phyloP scores from a whole-genome alignment of 2,797 vertebrate species.

The Borostomias antarcticus region DNA sequence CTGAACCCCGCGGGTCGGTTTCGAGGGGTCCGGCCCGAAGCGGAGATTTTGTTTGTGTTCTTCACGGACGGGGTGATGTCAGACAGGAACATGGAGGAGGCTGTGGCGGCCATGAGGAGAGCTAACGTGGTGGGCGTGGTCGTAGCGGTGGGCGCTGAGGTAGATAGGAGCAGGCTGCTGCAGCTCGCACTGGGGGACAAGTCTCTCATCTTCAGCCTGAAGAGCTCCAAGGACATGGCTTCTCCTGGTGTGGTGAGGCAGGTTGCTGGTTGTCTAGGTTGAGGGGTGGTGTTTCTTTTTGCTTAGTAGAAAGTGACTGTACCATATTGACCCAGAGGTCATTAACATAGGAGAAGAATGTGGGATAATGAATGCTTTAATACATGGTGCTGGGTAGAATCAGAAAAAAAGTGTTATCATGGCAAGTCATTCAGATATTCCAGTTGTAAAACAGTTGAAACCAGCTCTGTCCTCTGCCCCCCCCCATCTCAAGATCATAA shows the following conservation, averaged over 20 bases:
- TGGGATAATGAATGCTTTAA: too few relatives aligned
- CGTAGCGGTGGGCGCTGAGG: slow-evolving; percentile 34
- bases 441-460: too few relatives aligned
- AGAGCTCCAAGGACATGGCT: slow-evolving; percentile 31
- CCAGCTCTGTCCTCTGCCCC: too few relatives aligned
- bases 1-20: slow-evolving; percentile 6
- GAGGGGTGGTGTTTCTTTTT: neutral
- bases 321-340: too few relatives aligned
- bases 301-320: too few relatives aligned
- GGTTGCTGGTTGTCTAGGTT: slow-evolving; percentile 40
- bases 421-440: too few relatives aligned
- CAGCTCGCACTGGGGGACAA: slow-evolving; percentile 30
- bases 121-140: slow-evolving; percentile 36
- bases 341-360: too few relatives aligned
- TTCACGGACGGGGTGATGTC: slow-evolving; percentile 41
- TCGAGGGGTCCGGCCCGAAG: slow-evolving; percentile 25
- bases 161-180: slow-evolving; percentile 30
- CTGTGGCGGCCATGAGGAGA: slow-evolving; percentile 28
- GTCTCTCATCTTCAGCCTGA: slow-evolving; percentile 31
- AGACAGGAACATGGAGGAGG: slow-evolving; percentile 30
- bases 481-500: too few relatives aligned
- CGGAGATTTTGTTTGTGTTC: slow-evolving; percentile 47
- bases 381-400: too few relatives aligned
- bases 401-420: too few relatives aligned
- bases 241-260: slow-evolving; percentile 31